A percentile compares a stretch with the other conserved stretches of the same genome.
Conservation (phyloP, 1,140 invertebrate species). For the Watersipora subatra region DNA sequence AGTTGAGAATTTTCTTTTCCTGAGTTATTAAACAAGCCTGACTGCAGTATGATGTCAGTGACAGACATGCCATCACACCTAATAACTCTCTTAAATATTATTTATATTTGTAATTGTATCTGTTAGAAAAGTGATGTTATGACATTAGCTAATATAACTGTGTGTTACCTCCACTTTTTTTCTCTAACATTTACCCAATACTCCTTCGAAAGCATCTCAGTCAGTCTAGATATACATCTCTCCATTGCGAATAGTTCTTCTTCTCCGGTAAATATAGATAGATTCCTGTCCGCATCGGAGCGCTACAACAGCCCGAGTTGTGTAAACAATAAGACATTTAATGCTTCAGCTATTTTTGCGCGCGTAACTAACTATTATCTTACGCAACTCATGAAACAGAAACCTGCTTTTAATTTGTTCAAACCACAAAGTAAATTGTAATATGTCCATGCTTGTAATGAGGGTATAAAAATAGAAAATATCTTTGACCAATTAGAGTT, state of each 20-base stretch:
- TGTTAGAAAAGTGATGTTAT: neutral
- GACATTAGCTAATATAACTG: neutral
- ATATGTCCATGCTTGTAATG: too few relatives aligned
- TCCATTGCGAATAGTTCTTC: slow-evolving; percentile 96
- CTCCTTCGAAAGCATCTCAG: slow-evolving; percentile 84
- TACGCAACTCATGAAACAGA: neutral
- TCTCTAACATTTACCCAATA: slow-evolving; percentile 57
- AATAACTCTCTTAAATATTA: neutral
- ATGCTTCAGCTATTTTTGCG: neutral
- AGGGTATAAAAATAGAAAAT: neutral
- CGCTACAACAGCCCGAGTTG: slow-evolving; percentile 20
- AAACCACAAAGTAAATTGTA: too few relatives aligned
- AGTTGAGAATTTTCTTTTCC: too few relatives aligned
- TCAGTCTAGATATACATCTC: slow-evolving; percentile 74
- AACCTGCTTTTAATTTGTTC: too few relatives aligned
- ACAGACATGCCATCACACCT: too few relatives aligned
- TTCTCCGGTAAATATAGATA: slow-evolving; percentile 78
- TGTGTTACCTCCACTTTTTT: neutral
- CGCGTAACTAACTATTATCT: neutral
- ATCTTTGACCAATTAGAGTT: too few relatives aligned
- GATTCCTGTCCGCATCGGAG: slow-evolving; percentile 48
- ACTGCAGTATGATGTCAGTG: too few relatives aligned
- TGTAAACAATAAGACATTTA: slow-evolving; percentile 1
- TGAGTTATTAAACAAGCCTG: too few relatives aligned
- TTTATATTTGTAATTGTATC: neutral